Conservation (phyloP, 2,888 invertebrate species). For the Oligia strigilis region DNA sequence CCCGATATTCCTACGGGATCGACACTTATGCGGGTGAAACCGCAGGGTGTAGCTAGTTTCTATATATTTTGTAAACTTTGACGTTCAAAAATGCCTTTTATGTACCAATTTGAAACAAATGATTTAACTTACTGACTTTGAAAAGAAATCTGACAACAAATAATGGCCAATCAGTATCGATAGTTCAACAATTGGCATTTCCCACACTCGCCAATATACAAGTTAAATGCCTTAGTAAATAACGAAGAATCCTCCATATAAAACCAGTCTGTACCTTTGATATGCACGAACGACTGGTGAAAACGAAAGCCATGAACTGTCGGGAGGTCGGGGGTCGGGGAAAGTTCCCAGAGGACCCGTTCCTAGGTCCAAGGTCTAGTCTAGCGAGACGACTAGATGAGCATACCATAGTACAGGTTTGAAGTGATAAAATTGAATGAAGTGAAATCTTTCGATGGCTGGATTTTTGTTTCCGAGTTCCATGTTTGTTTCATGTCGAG, state of each 20-base stretch:
- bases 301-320: conserved; percentile 66
- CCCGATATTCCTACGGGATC: too few relatives aligned
- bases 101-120: background rate
- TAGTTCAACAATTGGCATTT: background rate
- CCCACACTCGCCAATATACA: conserved; percentile 19
- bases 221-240: conserved; percentile 11
- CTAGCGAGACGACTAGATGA: conserved; percentile 25
- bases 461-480: conserved; percentile 24
- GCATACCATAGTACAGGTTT: conserved; percentile 39
- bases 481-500: background rate
- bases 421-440: conserved; percentile 21
- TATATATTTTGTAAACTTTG: background rate
- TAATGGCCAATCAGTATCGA: background rate
- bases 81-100: background rate
- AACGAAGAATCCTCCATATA: conserved; percentile 7
- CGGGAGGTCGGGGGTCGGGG: conserved; percentile 63
- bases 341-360: conserved; percentile 64
- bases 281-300: conserved; percentile 54
- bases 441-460: conserved; percentile 51
- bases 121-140: background rate
- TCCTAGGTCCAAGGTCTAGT: conserved; percentile 64
- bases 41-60: too few relatives aligned
- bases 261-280: conserved; percentile 35
- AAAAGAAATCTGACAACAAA: background rate
- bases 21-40: too few relatives aligned